phyloP scores from a whole-genome alignment of 2,113 vertebrate species.

The Reinhardtius hippoglossoides region DNA sequence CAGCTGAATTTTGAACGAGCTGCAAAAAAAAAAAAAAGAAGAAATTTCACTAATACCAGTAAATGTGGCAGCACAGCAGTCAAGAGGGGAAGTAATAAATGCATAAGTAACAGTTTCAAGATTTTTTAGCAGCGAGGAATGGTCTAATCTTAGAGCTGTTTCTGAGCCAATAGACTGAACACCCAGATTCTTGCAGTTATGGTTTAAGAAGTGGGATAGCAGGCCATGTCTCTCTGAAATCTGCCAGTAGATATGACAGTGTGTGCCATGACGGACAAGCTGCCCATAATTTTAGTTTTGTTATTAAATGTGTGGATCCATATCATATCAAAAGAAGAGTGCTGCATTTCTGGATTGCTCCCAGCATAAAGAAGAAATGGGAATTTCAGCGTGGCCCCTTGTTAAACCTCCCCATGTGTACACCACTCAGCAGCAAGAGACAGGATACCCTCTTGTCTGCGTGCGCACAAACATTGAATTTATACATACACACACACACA shows the following conservation, averaged over 20 bases:
- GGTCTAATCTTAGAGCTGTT: conserved; percentile 23
- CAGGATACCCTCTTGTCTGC: conserved; percentile 59
- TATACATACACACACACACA: conserved; percentile 14
- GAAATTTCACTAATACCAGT: background rate
- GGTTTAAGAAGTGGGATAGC: background rate
- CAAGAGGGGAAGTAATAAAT: conserved; percentile 19
- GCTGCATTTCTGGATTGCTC: conserved; percentile 44
- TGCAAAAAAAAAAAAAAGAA: background rate
- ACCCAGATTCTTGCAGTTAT: conserved; percentile 5
- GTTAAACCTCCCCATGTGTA: conserved; percentile 72
- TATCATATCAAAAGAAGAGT: conserved; percentile 45
- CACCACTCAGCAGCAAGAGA: conserved; percentile 53
- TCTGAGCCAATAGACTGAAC: conserved; percentile 5
- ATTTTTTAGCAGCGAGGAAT: conserved; percentile 22
- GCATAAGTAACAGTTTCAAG: conserved; percentile 29
- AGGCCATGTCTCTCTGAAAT: conserved; percentile 20
- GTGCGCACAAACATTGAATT: conserved; percentile 44
- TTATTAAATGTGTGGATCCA: conserved; percentile 40
- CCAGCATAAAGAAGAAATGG: conserved; percentile 38
- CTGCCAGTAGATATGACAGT: conserved; percentile 11
- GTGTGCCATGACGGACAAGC: conserved; percentile 6
- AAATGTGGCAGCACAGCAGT: conserved; percentile 16
- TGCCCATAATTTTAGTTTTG: conserved; percentile 25
- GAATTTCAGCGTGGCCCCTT: conserved; percentile 64
- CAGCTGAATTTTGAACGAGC: conserved; percentile 24